Percentiles rank a stretch among this genome's conserved stretches.
Evolutionary conservation across 2,888 invertebrate genomes (phyloP).

Genomic region (Agapetus fuscipes): DNA sequence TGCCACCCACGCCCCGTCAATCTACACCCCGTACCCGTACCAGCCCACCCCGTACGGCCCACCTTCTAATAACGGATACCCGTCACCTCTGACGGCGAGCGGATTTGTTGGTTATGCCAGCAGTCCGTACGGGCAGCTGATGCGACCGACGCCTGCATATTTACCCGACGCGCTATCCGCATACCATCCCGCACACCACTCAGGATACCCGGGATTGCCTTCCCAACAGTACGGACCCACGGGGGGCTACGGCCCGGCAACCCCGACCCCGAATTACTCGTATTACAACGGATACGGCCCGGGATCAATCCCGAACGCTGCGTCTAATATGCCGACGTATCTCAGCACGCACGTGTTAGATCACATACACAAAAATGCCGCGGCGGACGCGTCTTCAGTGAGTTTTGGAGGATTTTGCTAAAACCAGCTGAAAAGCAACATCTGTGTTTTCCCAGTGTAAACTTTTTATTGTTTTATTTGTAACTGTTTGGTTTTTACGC

Average conservation of each 20-base stretch:
- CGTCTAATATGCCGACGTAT: conserved; percentile 31
- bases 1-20: conserved; percentile 26
- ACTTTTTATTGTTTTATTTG: no score
- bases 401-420: conserved; percentile 46
- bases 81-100: conserved; percentile 17
- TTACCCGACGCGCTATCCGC: conserved; percentile 33
- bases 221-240: conserved; percentile 29
- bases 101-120: conserved; percentile 39
- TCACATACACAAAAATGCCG: conserved; percentile 30
- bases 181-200: conserved; percentile 28
- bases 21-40: conserved; percentile 37
- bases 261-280: conserved; percentile 34
- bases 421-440: conserved; percentile 22
- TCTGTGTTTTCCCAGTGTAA: neutral
- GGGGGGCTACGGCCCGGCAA: conserved; percentile 24
- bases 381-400: conserved; percentile 34
- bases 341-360: conserved; percentile 16
- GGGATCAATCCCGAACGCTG: conserved; percentile 36
- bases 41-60: conserved; percentile 30
- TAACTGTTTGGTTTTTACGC: no score
- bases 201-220: conserved; percentile 22
- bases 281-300: conserved; percentile 41
- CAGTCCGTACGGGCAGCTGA: conserved; percentile 38
- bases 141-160: conserved; percentile 44
- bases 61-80: conserved; percentile 19